Conservation (phyloP, 2,113 vertebrate genomes). For the Platysteira castanea region DNA sequence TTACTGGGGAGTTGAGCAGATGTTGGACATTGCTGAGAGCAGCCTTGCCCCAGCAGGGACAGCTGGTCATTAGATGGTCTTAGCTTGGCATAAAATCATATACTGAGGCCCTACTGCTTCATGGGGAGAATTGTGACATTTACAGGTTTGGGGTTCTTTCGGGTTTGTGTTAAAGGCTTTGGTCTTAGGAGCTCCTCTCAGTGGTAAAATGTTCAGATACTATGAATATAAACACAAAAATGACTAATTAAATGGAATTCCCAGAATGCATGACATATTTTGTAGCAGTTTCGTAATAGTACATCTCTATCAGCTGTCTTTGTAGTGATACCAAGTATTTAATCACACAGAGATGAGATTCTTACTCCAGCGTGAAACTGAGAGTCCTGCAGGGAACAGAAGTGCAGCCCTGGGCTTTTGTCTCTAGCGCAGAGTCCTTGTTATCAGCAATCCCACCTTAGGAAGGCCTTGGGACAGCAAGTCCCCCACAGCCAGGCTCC, state of each 20-base stretch:
- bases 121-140: neutral
- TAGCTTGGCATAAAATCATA: neutral
- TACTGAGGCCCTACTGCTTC: neutral
- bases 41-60: neutral
- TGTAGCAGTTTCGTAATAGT: neutral
- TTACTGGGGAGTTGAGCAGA: neutral
- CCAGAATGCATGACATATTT: neutral
- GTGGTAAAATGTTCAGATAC: neutral
- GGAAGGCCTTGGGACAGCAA: slow-evolving; percentile 4
- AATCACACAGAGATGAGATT: neutral
- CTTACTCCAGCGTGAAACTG: neutral
- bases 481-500: neutral
- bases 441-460: neutral
- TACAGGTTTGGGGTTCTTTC: neutral
- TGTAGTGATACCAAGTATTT: neutral
- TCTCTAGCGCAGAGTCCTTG: slow-evolving; percentile 19
- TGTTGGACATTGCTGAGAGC: neutral
- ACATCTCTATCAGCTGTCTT: neutral
- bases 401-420: neutral
- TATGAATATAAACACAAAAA: neutral
- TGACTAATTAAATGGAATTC: neutral
- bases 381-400: neutral
- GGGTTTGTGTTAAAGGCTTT: neutral
- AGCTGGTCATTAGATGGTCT: neutral
- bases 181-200: neutral